Evolutionary conservation across 2,888 invertebrate species (phyloP), one percentile per base, ranked within the genome.

Genomic region (Spisula solida): DNA sequence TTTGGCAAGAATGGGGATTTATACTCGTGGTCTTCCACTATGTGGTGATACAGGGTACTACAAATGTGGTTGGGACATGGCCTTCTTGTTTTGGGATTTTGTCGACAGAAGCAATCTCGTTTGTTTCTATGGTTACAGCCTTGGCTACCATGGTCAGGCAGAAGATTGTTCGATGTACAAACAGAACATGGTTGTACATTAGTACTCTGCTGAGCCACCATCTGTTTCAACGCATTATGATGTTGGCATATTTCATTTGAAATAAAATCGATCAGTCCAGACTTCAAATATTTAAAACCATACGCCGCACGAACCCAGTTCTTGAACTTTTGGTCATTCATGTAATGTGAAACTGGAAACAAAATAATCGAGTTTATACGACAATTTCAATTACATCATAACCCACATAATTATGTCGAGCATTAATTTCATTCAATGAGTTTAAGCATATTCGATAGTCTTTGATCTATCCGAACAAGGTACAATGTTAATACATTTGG

Each of bases 291-390:
- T 25, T 66, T 66, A 25, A 66, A 66, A 25, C 25, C 60, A 25
- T 66, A 66, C 10, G 60, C n/a, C 20, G 60, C 60, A 10, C 60
- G 60, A n/a, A 66, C 60, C 60, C 60, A 66, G 60, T 66, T 66
- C 25, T 66, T 66, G n/a, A 66, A 66, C 60, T 2, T 10, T 5
- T 25, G n/a, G 0, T 66, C 60, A 66, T 66, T 66, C 60, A 66
- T 66, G 10, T 51, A 16, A 14, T 51, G 51, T 51, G 51, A 16
- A 1, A 12, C 51, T 51, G 51, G 1, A 51, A 16, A 14, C 6
- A 51, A 12, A 51, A 51, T 41, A 41, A 41, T 41, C 2, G 4
- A 41, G 8, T 41, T 2, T 41, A 41, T 5, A 41, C 4, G 41
- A 41, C 41, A 41, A 8, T 41, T 8, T 41, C 41, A 41, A 41